phyloP scores from a whole-genome alignment of 2,888 invertebrate genomes.

The Philaethria dido region DNA sequence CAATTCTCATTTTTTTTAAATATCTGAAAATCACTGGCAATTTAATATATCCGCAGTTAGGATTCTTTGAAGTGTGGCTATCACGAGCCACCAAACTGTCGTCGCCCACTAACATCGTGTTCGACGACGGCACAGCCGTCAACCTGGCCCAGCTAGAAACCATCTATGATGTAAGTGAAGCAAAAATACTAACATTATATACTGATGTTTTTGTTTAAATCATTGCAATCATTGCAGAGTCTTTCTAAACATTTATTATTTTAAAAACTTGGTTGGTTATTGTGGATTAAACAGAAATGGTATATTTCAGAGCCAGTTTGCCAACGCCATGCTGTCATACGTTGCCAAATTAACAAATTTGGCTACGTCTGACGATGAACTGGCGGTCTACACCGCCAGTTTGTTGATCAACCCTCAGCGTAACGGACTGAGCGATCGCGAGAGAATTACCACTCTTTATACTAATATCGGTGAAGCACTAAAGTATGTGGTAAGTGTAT shows the following conservation, averaged over 20 bases:
- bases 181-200: background rate
- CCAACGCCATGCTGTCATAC: slow-evolving; percentile 91
- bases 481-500: slow-evolving; percentile 68
- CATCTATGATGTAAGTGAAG: slow-evolving; percentile 89
- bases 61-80: slow-evolving; percentile 98
- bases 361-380: slow-evolving; percentile 93
- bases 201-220: background rate
- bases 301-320: slow-evolving; percentile 90
- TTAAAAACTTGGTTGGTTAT: background rate
- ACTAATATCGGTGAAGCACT: slow-evolving; percentile 92
- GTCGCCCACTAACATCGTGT: slow-evolving; percentile 89
- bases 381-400: slow-evolving; percentile 94
- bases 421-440: slow-evolving; percentile 89
- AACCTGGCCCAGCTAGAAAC: slow-evolving; percentile 92
- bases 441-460: slow-evolving; percentile 85
- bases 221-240: too few relatives aligned
- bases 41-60: slow-evolving; percentile 74
- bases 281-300: background rate
- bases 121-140: slow-evolving; percentile 95
- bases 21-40: slow-evolving; percentile 47
- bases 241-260: background rate
- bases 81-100: slow-evolving; percentile 93
- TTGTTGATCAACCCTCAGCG: slow-evolving; percentile 93
- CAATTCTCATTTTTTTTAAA: background rate
- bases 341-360: slow-evolving; percentile 89